Evolutionary conservation across 2,888 invertebrate species (phyloP).

Genomic region (Synergus itoensis): DNA sequence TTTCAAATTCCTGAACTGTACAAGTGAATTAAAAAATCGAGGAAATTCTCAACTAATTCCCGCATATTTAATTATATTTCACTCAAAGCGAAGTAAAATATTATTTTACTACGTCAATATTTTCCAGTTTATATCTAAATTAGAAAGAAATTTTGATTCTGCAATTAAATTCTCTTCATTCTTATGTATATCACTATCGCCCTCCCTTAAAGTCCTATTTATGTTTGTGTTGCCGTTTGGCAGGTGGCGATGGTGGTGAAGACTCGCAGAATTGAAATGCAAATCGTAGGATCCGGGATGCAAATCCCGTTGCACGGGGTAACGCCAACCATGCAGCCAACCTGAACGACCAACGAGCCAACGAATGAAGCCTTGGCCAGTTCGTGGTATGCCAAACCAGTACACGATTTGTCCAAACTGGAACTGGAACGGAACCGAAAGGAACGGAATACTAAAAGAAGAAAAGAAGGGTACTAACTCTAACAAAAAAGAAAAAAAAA

Average conservation of each 20-base stretch:
- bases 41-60: neutral
- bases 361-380: conserved; percentile 56
- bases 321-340: conserved; percentile 65
- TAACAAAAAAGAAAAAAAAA: conserved; percentile 67
- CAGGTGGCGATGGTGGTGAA: conserved; percentile 67
- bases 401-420: conserved; percentile 45
- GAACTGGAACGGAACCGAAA: conserved; percentile 62
- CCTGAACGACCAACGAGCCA: conserved; percentile 57
- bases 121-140: neutral
- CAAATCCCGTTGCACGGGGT: conserved; percentile 76
- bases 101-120: too few species aligned
- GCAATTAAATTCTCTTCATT: neutral
- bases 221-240: conserved; percentile 75
- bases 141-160: neutral
- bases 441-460: conserved; percentile 52
- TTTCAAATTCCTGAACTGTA: neutral
- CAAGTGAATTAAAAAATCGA: neutral
- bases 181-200: conserved; percentile 2
- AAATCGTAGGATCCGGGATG: conserved; percentile 76
- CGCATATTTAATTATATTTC: neutral
- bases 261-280: conserved; percentile 77
- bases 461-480: conserved; percentile 54
- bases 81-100: neutral
- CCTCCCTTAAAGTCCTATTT: conserved; percentile 66
- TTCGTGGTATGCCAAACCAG: conserved; percentile 45